Base-by-base conservation (phyloP, 1,140 invertebrate genomes). In the Physella acuta region DNA sequence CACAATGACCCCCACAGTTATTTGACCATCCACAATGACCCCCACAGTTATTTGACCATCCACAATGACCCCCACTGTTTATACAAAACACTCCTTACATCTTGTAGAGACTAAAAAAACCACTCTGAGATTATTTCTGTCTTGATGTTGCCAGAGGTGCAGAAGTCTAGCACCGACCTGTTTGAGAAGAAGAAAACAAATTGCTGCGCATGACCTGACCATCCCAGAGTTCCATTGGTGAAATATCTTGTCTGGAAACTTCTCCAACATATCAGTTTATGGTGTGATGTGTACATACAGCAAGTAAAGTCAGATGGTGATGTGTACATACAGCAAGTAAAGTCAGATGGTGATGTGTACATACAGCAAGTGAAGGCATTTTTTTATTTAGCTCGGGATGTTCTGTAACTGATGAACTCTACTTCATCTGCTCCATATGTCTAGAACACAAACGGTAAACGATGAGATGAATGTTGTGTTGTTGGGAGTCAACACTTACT, bases 161-260 rank as follows among this genome's bases (percentile, higher is more conserved):
- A 73, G n/a, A 44, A 31, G 26, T 34, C 58, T 56, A 59, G 62
- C 28, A 34, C 72, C 36, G 58, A 73, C 63, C 31, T 73, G 37
- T 73, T 62, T 52, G 72, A 73, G 28, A 73, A 70, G 51, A 66
- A 59, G 56, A 63, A 58, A 60, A 31, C 36, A 49, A 72, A 72
- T 36, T 71, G 70, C 39, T 71, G 70, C 52, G 20, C 59, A 3
- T 71, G 49, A 59, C 26, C 17, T 8, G 55, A 28, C 26, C 55
- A 56, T 61, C 44, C 11, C 44, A 49, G 44, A 49, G 44, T 14
- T 11, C 11, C 44, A 49, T 14, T 14, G n/a, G 44, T 14, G 11
- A 49, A 14, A 49, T 49, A 14, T n/a, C n/a, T n/a, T n/a, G n/a
- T n/a, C n/a, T n/a, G n/a, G n/a, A 49, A n/a, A 49, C 11, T n/a